Conservation (phyloP, 2,113 vertebrate species). For the Perccottus glenii region DNA sequence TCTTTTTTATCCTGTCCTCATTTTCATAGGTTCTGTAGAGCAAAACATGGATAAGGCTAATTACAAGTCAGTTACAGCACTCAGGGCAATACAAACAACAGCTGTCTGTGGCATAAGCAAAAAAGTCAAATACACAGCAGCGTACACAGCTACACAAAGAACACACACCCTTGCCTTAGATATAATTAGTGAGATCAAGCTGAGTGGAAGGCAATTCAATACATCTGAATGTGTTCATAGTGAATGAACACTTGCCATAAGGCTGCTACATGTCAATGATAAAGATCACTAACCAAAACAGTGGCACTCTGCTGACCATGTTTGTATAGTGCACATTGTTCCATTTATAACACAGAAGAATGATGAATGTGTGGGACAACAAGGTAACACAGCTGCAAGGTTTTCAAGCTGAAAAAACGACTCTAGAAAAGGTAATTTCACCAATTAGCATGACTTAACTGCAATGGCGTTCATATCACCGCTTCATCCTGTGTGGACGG, state of each 20-base stretch:
- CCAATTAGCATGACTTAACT: conserved; percentile 1
- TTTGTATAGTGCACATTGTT: conserved; percentile 3
- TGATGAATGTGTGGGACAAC: neutral
- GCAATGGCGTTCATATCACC: neutral
- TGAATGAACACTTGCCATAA: conserved; percentile 15
- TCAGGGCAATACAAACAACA: conserved; percentile 69
- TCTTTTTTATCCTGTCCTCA: conserved; percentile 5
- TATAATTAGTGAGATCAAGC: conserved; percentile 64
- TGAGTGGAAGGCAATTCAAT: conserved; percentile 43
- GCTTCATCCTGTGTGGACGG: neutral
- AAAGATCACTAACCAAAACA: neutral
- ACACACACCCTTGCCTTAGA: conserved; percentile 27
- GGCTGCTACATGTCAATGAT: conserved; percentile 23
- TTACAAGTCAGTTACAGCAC: conserved; percentile 65
- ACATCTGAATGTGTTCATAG: conserved; percentile 12
- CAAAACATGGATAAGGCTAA: conserved; percentile 63
- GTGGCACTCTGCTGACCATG: neutral
- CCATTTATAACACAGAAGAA: neutral
- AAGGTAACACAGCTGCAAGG: neutral
- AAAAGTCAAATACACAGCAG: conserved; percentile 58
- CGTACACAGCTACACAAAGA: conserved; percentile 41
- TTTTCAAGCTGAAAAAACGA: neutral
- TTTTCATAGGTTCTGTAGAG: conserved; percentile 45
- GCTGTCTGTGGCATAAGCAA: conserved; percentile 69
- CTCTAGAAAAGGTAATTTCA: neutral